Evolutionary conservation across 2,888 invertebrate genomes (phyloP), one percentile per base, ranked within the genome.

Genomic region (Cheilosia scutellata): DNA sequence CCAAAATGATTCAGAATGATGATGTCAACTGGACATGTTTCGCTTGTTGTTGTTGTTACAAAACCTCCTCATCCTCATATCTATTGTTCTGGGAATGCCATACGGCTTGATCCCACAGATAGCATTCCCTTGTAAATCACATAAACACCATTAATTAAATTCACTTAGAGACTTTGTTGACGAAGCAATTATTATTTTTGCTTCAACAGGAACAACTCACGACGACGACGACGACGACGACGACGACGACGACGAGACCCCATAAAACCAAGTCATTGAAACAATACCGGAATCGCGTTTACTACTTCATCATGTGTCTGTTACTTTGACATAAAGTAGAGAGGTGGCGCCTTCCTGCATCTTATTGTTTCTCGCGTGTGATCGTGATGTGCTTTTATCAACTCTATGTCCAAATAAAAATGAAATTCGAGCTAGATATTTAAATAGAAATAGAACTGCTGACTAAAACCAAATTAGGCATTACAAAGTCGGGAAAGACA

Each of bases 331-430:
- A 42, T 70, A 42, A 68, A 74, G 40, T 58, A 57, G 49, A 60
- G 42, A 40, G 49, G 42, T 72, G 83, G 83, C 83, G 83, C 83
- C 83, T 83, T 78, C 83, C 63, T 83, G 55, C 51, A 68, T 78
- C 20, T 74, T 44, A n/a, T 60, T 16, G 33, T 20, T 25, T n/a
- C 33, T 5, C 29, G 25, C 55, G 51, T 58, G 9, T 25, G 40
- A 27, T 60, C 40, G 9, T 25, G 40, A 27, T 60, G 13, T n/a
- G n/a, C 53, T 55, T 47, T 62, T 29, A 9, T 51, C 33, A 76
- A 68, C 40, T 51, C 42, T 63, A 51, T 58, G 9, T 58, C 25
- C n/a, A 33, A 31, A 49, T 51, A 51, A 31, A 68, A 53, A 70
- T 27, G 57, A 37, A 37, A 70, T 33, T 51, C 33, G 51, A 57